phyloP scores from a whole-genome alignment of 2,888 invertebrate species.

The Anoplius nigerrimus region DNA sequence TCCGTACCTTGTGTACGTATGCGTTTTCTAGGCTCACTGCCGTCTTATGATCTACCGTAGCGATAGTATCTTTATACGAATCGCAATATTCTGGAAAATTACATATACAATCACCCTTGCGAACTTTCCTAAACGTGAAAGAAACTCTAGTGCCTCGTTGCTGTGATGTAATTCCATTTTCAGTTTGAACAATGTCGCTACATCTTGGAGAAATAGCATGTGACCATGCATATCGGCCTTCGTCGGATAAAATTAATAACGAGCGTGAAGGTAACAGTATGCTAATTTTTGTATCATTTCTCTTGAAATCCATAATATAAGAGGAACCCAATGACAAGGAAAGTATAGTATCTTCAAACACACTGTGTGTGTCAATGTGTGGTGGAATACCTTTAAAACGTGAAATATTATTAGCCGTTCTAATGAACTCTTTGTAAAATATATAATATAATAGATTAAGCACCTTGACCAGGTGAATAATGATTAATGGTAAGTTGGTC shows the following conservation, averaged over 20 bases:
- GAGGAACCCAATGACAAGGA: conserved; percentile 90
- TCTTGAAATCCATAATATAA: conserved; percentile 92
- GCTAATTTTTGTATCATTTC: conserved; percentile 79
- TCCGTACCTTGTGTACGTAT: conserved; percentile 84
- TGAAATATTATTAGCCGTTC: conserved; percentile 37
- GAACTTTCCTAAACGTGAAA: conserved; percentile 87
- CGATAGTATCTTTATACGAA: conserved; percentile 67
- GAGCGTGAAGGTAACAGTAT: conserved; percentile 84
- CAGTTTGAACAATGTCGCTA: conserved; percentile 83
- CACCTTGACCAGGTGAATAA: conserved; percentile 90
- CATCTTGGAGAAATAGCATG: conserved; percentile 92
- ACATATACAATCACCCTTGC: conserved; percentile 81
- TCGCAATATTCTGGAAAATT: conserved; percentile 83
- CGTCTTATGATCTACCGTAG: conserved; percentile 71
- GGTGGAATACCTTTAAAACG: conserved; percentile 87
- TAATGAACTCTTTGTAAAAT: neutral
- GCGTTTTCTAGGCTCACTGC: conserved; percentile 83
- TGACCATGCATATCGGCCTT: conserved; percentile 89
- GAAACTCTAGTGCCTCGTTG: conserved; percentile 83
- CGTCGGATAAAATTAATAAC: conserved; percentile 87
- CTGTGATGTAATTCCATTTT: conserved; percentile 77
- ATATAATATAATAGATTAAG: neutral
- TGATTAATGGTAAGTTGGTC: conserved; percentile 92
- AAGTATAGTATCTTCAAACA: conserved; percentile 91
- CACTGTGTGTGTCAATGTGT: conserved; percentile 96